Evolutionary conservation across 2,888 invertebrate species (phyloP), one percentile per base, ranked within the genome.

Genomic region (Pomacea canaliculata): DNA sequence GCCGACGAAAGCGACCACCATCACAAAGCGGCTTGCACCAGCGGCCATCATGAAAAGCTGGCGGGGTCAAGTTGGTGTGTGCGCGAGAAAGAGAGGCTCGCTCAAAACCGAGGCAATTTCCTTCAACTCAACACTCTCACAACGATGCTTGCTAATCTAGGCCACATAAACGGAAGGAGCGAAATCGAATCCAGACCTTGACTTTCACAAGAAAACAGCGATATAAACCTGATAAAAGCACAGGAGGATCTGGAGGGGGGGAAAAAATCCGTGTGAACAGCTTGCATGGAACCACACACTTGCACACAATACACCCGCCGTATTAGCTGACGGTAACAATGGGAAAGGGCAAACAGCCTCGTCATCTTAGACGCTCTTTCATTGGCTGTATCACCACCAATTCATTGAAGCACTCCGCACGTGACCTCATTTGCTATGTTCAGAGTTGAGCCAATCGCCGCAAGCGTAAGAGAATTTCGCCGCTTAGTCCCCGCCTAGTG

Each of bases 301-400:
- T 85, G 82, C 65, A 84, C 76, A 83, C 82, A 80, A 83, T 81
- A 84, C 83, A 83, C 85, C 85, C 85, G 85, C 86, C 84, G 86
- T 85, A 84, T 84, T 82, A 82, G 84, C 81, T 79, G 81, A 59
- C 73, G 67, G 85, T 85, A 86, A 87, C 87, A 88, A 87, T 85
- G 88, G 85, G 85, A 77, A 77, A 79, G 76, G 80, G 85, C 85
- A 86, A 85, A 86, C 86, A 86, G 84, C 86, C 86, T 86, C 84
- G 83, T 85, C 86, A 83, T 84, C 83, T 85, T 83, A 85, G 85
- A 85, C 83, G 84, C 82, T 82, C 86, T 85, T 83, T 87, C 89
- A 89, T 89, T 89, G 89, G 88, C 87, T 86, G 84, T 83, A 86
- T 87, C 84, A 83, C 83, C 85, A 83, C 51, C 37, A 76, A 75